A percentile compares a stretch with the other conserved stretches of the same genome.
phyloP scores from a whole-genome alignment of 2,113 vertebrate genomes.

The Cheirogaleus medius region DNA sequence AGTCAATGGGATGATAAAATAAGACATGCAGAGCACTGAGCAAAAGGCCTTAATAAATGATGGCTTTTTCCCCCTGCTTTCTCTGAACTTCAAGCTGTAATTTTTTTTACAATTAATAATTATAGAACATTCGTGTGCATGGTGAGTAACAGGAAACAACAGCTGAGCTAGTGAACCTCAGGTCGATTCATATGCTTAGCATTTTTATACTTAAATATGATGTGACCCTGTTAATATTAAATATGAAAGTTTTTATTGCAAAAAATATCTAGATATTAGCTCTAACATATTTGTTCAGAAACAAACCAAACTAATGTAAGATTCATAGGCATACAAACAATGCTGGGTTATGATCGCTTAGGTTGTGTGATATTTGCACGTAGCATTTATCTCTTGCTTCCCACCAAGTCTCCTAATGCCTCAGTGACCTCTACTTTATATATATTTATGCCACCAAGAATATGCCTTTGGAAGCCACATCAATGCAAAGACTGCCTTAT shows the following conservation, averaged over 20 bases:
- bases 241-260: background rate
- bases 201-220: background rate
- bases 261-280: background rate
- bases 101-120: background rate
- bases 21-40: background rate
- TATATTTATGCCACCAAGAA: background rate
- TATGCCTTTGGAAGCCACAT: background rate
- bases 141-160: background rate
- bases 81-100: background rate
- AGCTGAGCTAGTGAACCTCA: background rate
- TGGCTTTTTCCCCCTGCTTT: background rate
- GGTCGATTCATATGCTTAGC: background rate
- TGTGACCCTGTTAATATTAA: background rate
- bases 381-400: background rate
- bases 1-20: background rate
- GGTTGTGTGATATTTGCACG: background rate
- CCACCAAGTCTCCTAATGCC: background rate
- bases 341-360: background rate
- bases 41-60: background rate
- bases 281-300: background rate
- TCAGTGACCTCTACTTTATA: background rate
- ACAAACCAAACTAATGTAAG: background rate
- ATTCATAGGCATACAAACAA: background rate
- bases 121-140: background rate
- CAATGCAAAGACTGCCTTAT: background rate